Conservation (phyloP, 2,888 invertebrate species). For the Syrista parreyssii region DNA sequence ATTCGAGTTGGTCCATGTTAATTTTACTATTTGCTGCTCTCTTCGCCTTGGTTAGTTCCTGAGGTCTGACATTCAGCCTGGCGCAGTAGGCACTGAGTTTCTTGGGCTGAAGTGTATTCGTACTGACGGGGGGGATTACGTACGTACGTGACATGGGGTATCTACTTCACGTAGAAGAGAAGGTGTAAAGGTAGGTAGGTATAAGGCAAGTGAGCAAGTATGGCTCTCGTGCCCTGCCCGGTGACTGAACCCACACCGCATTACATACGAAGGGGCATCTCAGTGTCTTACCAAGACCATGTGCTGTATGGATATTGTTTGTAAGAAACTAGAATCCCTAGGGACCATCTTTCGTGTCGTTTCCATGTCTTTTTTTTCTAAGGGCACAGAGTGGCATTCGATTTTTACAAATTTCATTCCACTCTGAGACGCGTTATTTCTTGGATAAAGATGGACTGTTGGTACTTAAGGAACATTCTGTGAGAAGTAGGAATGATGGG, state of each 20-base stretch:
- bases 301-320: neutral
- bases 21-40: neutral
- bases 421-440: neutral
- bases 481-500: neutral
- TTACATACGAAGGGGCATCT: slow-evolving; percentile 14
- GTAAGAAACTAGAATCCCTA: neutral
- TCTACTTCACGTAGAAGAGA: slow-evolving; percentile 13
- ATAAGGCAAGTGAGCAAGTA: slow-evolving; percentile 33
- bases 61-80: slow-evolving; percentile 26
- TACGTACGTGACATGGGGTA: slow-evolving; percentile 35
- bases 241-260: slow-evolving; percentile 56
- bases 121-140: neutral
- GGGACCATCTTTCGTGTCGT: neutral
- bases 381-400: neutral
- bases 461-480: neutral
- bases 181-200: slow-evolving; percentile 41
- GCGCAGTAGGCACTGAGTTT: neutral
- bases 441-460: neutral
- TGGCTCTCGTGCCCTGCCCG: slow-evolving; percentile 45
- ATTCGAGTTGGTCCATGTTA: neutral
- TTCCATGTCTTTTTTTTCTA: neutral
- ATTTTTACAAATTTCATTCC: neutral
- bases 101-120: neutral
- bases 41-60: slow-evolving; percentile 25
- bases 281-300: neutral